A percentile compares a stretch with the other conserved stretches of the same genome.
These are phyloP conservation scores for Hydrotaea diabolus DNA, from an alignment of 2,888 invertebrate genomes.

Conservation along the genomic window DNA sequence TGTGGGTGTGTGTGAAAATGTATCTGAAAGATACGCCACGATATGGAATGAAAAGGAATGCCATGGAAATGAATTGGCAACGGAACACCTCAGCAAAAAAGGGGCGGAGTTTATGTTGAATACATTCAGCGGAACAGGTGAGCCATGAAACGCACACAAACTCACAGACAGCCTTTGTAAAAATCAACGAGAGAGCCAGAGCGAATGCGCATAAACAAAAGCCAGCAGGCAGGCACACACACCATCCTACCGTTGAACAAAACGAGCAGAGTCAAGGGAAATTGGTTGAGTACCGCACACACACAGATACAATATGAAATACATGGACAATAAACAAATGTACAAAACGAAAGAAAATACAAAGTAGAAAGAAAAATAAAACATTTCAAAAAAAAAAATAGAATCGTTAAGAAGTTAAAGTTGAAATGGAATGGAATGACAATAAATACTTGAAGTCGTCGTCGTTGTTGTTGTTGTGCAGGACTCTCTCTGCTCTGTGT, in stretches of 20 bases:
- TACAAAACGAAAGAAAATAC: constrained; percentile 2
- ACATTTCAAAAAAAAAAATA: constrained; percentile 16
- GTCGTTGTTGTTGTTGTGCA: too few relatives aligned
- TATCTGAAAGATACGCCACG: constrained; percentile 40
- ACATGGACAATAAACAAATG: constrained; percentile 4
- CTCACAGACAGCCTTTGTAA: not conserved
- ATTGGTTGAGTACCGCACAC: not conserved
- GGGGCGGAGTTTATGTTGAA: not conserved
- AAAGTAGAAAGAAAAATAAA: constrained; percentile 38
- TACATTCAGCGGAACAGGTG: not conserved
- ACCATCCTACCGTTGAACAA: not conserved
- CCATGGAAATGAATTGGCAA: not conserved
- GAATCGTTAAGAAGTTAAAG: constrained; percentile 47
- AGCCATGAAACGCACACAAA: not conserved
- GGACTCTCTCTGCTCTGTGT: too few relatives aligned
- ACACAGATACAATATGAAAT: constrained; percentile 8
- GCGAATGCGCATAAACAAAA: not conserved
- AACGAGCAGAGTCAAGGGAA: not conserved
- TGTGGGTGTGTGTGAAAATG: not conserved
- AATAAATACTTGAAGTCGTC: constrained; percentile 49
- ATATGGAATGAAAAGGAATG: not conserved
- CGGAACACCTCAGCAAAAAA: not conserved
- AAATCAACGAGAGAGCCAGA: not conserved
- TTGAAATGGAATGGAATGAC: constrained; percentile 66
- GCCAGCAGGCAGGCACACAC: not conserved